These are phyloP conservation scores for Drosophila cardini DNA, from an alignment of 1,140 invertebrate species.

Conservation along the genomic window DNA sequence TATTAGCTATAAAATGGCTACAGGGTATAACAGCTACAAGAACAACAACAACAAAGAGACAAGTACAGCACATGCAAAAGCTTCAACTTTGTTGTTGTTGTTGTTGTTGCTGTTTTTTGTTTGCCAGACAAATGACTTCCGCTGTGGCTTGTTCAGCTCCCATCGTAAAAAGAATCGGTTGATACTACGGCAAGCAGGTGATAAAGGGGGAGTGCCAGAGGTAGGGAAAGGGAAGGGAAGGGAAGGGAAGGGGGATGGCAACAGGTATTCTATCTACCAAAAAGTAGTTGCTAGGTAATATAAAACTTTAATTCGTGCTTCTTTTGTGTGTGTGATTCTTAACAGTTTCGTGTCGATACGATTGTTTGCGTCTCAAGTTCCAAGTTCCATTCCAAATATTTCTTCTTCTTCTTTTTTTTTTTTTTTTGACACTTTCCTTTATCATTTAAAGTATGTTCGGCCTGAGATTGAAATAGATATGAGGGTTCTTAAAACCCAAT, in stretches of 20 bases:
- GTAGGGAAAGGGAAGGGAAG: neutral
- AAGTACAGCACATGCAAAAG: slow-evolving; percentile 45
- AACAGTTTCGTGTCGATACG: slow-evolving; percentile 24
- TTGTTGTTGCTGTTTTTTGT: slow-evolving; percentile 45
- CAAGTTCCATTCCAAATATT: slow-evolving; percentile 24
- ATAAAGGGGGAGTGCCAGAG: too few relatives aligned
- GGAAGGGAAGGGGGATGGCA: neutral
- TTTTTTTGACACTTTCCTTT: slow-evolving; percentile 47
- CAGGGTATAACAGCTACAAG: slow-evolving; percentile 22
- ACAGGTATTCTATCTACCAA: slow-evolving; percentile 29
- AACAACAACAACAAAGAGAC: slow-evolving; percentile 20
- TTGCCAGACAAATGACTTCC: slow-evolving; percentile 76
- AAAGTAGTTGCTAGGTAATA: slow-evolving; percentile 47
- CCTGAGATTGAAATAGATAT: slow-evolving; percentile 39
- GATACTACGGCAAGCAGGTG: neutral
- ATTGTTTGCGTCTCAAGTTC: neutral
- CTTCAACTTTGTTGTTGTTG: slow-evolving; percentile 31
- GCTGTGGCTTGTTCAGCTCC: slow-evolving; percentile 57
- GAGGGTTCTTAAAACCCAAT: slow-evolving; percentile 16
- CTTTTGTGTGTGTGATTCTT: slow-evolving; percentile 34
- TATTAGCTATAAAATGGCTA: slow-evolving; percentile 6
- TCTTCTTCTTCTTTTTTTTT: too few relatives aligned
- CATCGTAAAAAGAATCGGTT: slow-evolving; percentile 45
- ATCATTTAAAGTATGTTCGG: slow-evolving; percentile 20
- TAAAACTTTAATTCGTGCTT: slow-evolving; percentile 48